phyloP scores from a whole-genome alignment of 2,113 vertebrate genomes.

The Suncus etruscus region DNA sequence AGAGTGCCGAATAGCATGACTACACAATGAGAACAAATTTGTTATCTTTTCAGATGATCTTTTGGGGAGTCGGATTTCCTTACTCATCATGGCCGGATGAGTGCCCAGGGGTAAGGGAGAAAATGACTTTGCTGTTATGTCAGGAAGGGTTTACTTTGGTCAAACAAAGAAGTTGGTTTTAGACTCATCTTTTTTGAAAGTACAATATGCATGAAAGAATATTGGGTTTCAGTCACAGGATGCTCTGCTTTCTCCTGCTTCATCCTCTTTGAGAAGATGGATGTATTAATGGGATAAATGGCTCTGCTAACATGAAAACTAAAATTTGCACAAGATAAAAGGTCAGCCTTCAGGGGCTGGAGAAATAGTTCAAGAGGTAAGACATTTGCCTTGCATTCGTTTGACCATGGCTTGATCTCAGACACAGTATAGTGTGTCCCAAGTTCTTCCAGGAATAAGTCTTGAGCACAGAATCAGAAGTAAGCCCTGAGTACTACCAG shows the following conservation, averaged over 20 bases:
- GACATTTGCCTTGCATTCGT: neutral
- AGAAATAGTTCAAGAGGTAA: no score
- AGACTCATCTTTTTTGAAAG: neutral
- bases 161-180: neutral
- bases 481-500: neutral
- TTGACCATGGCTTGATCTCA: no score
- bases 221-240: neutral
- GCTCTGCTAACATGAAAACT: neutral
- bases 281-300: neutral
- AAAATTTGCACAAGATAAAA: no score
- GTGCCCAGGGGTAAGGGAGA: neutral
- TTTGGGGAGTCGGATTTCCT: neutral
- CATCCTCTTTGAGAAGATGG: neutral
- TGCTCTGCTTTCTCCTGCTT: neutral
- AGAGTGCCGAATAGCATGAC: constrained; percentile 23
- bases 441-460: no score
- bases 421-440: no score
- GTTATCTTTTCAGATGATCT: neutral
- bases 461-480: no score
- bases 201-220: neutral
- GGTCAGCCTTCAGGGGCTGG: no score
- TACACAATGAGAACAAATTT: neutral
- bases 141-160: neutral
- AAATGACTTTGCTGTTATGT: neutral
- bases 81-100: neutral